Percentiles rank a stretch among this genome's conserved stretches.
These are phyloP conservation scores for Alfaro cultratus DNA, from an alignment of 2,797 vertebrate genomes.

Conservation along the genomic window DNA sequence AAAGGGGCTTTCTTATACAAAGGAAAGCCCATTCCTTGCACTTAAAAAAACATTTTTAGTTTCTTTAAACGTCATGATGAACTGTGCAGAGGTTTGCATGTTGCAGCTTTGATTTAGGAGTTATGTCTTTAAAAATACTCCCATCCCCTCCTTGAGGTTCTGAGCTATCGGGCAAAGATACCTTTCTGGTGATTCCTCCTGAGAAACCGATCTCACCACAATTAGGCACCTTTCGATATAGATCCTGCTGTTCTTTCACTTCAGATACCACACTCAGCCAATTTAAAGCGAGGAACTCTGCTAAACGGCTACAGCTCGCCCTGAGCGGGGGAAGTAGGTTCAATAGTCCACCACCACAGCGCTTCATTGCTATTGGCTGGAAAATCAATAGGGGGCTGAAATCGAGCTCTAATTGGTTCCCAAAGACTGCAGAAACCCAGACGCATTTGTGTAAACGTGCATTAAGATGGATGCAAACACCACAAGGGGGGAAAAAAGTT, in stretches of 20 bases:
- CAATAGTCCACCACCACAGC: constrained; percentile 47
- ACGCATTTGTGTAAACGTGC: constrained; percentile 37
- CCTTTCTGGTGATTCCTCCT: background rate
- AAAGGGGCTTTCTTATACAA: constrained; percentile 2
- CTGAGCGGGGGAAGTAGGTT: constrained; percentile 43
- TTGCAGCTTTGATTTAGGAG: background rate
- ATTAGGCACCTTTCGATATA: constrained; percentile 3
- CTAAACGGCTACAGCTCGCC: constrained; percentile 52
- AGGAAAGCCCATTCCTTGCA: constrained; percentile 4
- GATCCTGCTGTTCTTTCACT: constrained; percentile 28
- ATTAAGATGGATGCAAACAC: constrained; percentile 45
- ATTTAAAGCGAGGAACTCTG: constrained; percentile 57
- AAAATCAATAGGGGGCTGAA: constrained; percentile 71
- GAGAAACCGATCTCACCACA: constrained; percentile 24
- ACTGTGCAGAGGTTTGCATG: background rate
- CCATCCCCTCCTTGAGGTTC: constrained; percentile 13
- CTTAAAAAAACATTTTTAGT: background rate
- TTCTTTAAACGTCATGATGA: background rate
- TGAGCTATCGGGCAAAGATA: constrained; percentile 9
- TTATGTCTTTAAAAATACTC: background rate
- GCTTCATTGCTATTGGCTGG: constrained; percentile 73
- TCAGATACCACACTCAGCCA: constrained; percentile 33
- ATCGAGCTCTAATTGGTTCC: constrained; percentile 68
- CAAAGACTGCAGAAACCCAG: constrained; percentile 50
- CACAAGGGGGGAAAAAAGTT: constrained; percentile 45